Evolutionary conservation across 1,140 invertebrate genomes (phyloP), one percentile per base, ranked within the genome.

Genomic region (Procambarus clarkii): DNA sequence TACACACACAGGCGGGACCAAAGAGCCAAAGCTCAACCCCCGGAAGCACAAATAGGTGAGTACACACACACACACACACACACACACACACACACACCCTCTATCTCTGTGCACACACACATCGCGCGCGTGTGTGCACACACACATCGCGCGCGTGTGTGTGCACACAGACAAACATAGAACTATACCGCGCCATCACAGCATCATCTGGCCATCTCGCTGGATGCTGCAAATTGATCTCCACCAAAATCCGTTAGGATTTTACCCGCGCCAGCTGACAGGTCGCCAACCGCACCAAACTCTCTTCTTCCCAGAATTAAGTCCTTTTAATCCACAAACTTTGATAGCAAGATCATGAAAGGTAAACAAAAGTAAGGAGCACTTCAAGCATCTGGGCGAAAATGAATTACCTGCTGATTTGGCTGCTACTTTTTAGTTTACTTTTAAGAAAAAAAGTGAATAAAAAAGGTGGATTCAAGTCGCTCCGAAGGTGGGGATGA

Each of bases 271-370:
- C 21, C 79, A 79, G 50, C 77, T 79, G 77, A 79, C 44, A 69
- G 21, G 60, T 15, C 50, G 50, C 50, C 50, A 54, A 11, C 50
- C 50, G n/a, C n/a, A n/a, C n/a, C n/a, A n/a, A n/a, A n/a, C n/a
- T n/a, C n/a, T 54, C 50, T 11, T 54, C 50, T 11, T 54, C 50
- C n/a, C 18, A 54, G n/a, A 81, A 18, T 54, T 11, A 21, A 81
- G 21, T 54, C 46, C 79, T 81, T 64, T 21, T 81, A 81, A 81
- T 81, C 79, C 15, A 81, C 79, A 81, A 81, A 81, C 79, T 11
- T 8, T 54, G 50, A 15, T 4, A 18, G 60, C 13, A 64, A 64
- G 15, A 64, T 4, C 3, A 64, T 15, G 15, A 64, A 64, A 21
- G 18, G 18, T 4, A 64, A 64, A 21, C 13, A 18, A 1, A 21